These are phyloP conservation scores for Theonella swinhoei DNA, from an alignment of 37 sponge, comb jelly and placozoan genomes.

Conservation along the genomic window DNA sequence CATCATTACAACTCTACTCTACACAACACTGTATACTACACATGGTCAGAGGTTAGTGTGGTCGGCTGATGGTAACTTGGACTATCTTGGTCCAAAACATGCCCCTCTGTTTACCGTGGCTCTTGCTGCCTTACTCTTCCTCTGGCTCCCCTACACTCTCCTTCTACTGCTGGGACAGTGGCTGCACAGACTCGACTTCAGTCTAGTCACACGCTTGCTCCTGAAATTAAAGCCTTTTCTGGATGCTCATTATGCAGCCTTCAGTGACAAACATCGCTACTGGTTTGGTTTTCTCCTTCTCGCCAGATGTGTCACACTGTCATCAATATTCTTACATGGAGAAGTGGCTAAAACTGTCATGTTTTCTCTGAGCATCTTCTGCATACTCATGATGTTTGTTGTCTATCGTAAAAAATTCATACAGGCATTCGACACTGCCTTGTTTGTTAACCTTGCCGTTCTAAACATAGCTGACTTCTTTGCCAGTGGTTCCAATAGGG, in stretches of 20 bases:
- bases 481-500: too few species aligned
- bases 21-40: not conserved
- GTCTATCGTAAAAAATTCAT: too few species aligned
- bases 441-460: too few species aligned
- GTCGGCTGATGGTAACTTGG: constrained; percentile 2
- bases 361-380: too few species aligned
- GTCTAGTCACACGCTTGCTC: not conserved
- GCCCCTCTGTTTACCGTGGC: not conserved
- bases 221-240: not conserved
- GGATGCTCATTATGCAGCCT: not conserved
- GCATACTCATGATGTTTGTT: too few species aligned
- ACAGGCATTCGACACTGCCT: too few species aligned
- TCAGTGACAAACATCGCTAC: not conserved
- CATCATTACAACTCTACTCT: not conserved
- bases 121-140: not conserved
- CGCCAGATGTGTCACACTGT: too few species aligned
- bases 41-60: not conserved
- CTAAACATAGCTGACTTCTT: too few species aligned
- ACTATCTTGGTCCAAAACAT: constrained; percentile 11
- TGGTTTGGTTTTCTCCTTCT: not conserved
- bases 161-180: not conserved
- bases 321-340: too few species aligned
- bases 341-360: too few species aligned
- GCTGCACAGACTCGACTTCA: not conserved
- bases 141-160: not conserved